A percentile compares a stretch with the other conserved stretches of the same genome.
Evolutionary conservation across 2,113 vertebrate genomes (phyloP).

Genomic region (Motacilla tschutschensis): DNA sequence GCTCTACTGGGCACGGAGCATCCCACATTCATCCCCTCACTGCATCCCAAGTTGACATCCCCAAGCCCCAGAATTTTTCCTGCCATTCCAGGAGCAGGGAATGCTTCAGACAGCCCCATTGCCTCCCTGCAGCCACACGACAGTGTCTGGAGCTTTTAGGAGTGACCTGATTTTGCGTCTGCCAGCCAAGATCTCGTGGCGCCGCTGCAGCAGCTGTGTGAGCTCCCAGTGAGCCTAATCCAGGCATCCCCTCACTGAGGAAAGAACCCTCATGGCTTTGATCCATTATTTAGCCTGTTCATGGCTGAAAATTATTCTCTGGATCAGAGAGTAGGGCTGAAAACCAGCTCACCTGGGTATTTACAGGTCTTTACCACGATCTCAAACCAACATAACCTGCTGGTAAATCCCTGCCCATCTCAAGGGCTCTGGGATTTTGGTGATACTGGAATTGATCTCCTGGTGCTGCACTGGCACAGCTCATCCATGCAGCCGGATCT

Average conservation of each 20-base stretch:
- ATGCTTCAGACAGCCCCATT: not conserved
- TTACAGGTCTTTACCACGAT: not conserved
- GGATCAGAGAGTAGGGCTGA: not conserved
- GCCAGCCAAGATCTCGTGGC: not conserved
- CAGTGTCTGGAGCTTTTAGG: not conserved
- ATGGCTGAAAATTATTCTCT: not conserved
- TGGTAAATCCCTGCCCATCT: not conserved
- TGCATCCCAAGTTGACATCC: not conserved
- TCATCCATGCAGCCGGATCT: accelerated
- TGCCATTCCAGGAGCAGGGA: not conserved
- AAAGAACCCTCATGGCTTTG: not conserved
- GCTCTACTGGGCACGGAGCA: accelerated
- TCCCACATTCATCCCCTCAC: accelerated
- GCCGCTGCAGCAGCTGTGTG: not conserved
- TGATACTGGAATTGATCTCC: not conserved
- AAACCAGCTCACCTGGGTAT: not conserved
- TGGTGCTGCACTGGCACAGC: not conserved
- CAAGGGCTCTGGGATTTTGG: not conserved
- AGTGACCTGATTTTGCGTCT: slow-evolving; percentile 46
- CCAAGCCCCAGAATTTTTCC: not conserved
- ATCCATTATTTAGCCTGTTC: not conserved
- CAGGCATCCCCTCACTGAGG: not conserved
- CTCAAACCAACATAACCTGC: not conserved
- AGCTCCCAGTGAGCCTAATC: not conserved
- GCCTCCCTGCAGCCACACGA: not conserved